These are phyloP conservation scores for Rhyacophila brunnea DNA, from an alignment of 1,140 invertebrate genomes.

Conservation along the genomic window DNA sequence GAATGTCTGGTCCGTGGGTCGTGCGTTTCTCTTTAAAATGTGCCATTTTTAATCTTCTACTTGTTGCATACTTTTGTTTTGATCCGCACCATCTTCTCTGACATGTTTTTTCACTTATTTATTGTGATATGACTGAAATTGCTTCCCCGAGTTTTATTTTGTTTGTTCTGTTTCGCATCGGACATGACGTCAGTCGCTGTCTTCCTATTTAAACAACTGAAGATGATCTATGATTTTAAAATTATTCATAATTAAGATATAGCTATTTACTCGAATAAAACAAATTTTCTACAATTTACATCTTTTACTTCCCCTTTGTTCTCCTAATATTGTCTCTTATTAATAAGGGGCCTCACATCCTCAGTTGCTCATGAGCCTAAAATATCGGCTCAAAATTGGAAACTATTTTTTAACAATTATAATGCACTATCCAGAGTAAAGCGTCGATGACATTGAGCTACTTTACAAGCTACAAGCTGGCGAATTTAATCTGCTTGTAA, in stretches of 20 bases:
- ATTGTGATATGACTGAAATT: constrained; percentile 31
- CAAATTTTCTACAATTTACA: constrained; percentile 46
- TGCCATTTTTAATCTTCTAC: constrained; percentile 26
- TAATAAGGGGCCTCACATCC: no score
- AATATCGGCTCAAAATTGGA: no score
- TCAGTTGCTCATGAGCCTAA: no score
- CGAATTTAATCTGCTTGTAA: no score
- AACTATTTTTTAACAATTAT: no score
- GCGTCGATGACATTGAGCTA: no score
- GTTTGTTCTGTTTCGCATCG: constrained; percentile 2
- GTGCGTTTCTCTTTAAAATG: constrained; percentile 22
- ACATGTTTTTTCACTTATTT: constrained; percentile 31
- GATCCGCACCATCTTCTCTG: constrained; percentile 9
- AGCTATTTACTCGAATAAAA: constrained; percentile 60
- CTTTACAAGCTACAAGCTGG: no score
- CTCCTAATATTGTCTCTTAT: no score
- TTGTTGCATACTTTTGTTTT: constrained; percentile 11
- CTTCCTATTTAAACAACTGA: constrained; percentile 36
- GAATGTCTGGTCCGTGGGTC: constrained; percentile 21
- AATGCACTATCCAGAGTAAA: no score
- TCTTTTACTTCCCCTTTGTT: constrained; percentile 3
- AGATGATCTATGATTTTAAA: constrained; percentile 32
- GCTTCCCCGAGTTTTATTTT: constrained; percentile 8
- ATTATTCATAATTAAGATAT: constrained; percentile 48
- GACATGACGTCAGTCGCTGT: constrained; percentile 38